phyloP scores from a whole-genome alignment of 1,140 invertebrate species.

The Paramacrobiotus metropolitanus region DNA sequence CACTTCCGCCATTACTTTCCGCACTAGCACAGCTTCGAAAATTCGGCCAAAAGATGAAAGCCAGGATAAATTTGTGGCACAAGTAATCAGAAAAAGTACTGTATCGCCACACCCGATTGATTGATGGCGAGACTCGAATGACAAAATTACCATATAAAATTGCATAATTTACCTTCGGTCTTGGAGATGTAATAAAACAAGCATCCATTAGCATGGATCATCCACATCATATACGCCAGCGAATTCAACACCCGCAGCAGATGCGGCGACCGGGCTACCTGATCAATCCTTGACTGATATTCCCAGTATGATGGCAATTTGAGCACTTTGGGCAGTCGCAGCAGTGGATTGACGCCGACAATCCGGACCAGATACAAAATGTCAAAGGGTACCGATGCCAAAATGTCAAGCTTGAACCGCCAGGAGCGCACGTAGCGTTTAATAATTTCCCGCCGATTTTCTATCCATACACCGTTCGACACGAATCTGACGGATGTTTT shows the following conservation, averaged over 20 bases:
- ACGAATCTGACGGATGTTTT: conserved; percentile 8
- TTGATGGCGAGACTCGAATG: no score
- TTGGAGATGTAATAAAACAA: conserved; percentile 21
- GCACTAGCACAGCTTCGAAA: no score
- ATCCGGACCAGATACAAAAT: conserved; percentile 37
- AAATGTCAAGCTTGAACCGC: conserved; percentile 33
- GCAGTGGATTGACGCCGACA: background rate
- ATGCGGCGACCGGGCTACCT: conserved; percentile 34
- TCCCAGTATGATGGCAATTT: conserved; percentile 45
- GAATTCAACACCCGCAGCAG: conserved; percentile 24
- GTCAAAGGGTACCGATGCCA: conserved; percentile 66
- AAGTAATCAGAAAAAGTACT: no score
- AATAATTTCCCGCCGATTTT: background rate
- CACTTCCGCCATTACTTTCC: no score
- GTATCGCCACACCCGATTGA: no score
- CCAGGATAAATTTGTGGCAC: no score
- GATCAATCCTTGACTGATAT: conserved; percentile 59
- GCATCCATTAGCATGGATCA: conserved; percentile 29
- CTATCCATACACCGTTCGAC: conserved; percentile 1
- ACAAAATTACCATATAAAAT: no score
- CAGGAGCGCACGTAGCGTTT: conserved; percentile 39
- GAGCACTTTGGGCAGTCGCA: background rate
- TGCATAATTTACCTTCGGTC: background rate
- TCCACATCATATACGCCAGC: conserved; percentile 28
- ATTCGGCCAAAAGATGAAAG: no score